Evolutionary conservation across 30 jellyfish, hydroid and myxozoan genomes (phyloP).

Genomic region (Hydractinia symbiolongicarpus): DNA sequence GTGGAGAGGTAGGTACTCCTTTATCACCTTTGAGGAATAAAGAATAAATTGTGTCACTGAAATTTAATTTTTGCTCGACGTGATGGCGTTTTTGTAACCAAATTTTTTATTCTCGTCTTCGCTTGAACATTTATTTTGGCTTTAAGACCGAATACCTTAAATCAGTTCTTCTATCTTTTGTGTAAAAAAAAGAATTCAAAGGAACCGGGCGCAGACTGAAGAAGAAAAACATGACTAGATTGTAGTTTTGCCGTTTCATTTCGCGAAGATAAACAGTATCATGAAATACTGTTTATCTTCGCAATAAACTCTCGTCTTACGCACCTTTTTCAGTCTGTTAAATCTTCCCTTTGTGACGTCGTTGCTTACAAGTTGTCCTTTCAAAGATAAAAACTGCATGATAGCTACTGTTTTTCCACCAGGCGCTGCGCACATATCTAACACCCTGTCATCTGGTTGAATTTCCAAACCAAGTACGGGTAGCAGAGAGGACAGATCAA

Average conservation of each 20-base stretch:
- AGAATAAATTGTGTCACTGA: too few species aligned
- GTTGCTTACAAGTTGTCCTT: slow-evolving; percentile 48
- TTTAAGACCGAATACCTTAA: too few species aligned
- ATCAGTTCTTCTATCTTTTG: too few species aligned
- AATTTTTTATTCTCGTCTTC: too few species aligned
- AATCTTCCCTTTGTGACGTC: slow-evolving; percentile 33
- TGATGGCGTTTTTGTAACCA: too few species aligned
- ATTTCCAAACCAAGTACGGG: slow-evolving; percentile 53
- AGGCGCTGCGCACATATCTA: slow-evolving; percentile 79
- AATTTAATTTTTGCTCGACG: too few species aligned
- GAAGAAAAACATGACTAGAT: too few species aligned
- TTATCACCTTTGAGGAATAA: slow-evolving; percentile 19
- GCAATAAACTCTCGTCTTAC: background rate
- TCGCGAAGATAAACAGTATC: background rate
- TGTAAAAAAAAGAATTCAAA: too few species aligned
- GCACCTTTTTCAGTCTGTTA: slow-evolving; percentile 46
- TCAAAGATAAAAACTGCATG: slow-evolving; percentile 26
- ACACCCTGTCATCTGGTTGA: slow-evolving; percentile 37
- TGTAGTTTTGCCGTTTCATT: too few species aligned
- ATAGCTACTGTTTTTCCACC: slow-evolving; percentile 66
- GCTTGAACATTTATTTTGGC: too few species aligned
- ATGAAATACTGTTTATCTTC: background rate
- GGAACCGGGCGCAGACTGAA: too few species aligned
- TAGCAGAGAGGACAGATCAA: slow-evolving; percentile 55
- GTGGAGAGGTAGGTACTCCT: slow-evolving; percentile 37